A percentile compares a stretch with the other conserved stretches of the same genome.
Evolutionary conservation across 2,888 invertebrate species (phyloP).

Genomic region (Amblyjoppa fuscipennis): DNA sequence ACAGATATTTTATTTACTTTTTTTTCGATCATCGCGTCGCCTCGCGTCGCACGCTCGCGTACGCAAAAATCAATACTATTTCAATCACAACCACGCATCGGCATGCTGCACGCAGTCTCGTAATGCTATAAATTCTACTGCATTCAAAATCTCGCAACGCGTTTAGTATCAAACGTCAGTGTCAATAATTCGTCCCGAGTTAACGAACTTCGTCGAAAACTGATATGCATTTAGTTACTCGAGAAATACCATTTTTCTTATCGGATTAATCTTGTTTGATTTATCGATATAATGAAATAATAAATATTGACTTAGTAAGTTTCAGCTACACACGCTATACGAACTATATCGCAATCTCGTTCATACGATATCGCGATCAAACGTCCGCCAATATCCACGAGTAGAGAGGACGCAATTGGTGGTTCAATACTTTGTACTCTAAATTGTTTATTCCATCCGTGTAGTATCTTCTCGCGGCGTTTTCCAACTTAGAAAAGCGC

Average conservation of each 20-base stretch:
- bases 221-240: slow-evolving; percentile 49
- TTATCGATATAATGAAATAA: slow-evolving; percentile 22
- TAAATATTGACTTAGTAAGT: slow-evolving; percentile 57
- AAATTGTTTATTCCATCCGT: slow-evolving; percentile 83
- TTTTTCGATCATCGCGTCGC: neutral
- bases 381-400: slow-evolving; percentile 83
- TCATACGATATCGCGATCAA: slow-evolving; percentile 56
- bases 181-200: slow-evolving; percentile 24
- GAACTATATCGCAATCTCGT: neutral
- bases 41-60: neutral
- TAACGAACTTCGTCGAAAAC: slow-evolving; percentile 8
- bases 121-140: slow-evolving; percentile 16
- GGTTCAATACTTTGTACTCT: slow-evolving; percentile 82
- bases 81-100: slow-evolving; percentile 8
- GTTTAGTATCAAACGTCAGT: slow-evolving; percentile 32
- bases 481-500: slow-evolving; percentile 81
- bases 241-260: neutral
- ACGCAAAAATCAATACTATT: neutral
- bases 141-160: neutral
- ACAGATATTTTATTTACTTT: neutral
- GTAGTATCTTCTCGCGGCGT: slow-evolving; percentile 80
- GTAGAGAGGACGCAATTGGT: slow-evolving; percentile 81
- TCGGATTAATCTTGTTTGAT: neutral
- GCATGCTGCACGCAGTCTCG: neutral
- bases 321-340: slow-evolving; percentile 6